Conservation (phyloP, 2,888 invertebrate genomes). For the Calameuta idolon region DNA sequence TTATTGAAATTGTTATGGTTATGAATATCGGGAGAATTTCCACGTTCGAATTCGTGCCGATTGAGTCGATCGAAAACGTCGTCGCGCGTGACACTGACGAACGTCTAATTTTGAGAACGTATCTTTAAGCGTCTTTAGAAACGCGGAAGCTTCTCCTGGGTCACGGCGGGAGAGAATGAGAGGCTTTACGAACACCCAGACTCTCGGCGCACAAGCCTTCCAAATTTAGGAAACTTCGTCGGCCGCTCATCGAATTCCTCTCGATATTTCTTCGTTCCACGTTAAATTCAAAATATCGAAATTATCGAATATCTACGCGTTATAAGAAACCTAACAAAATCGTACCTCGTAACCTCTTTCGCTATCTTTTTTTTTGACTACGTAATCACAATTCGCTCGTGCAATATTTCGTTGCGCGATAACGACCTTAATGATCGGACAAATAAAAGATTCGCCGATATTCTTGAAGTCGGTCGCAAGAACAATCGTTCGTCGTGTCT, state of each 20-base stretch:
- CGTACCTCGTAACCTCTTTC: neutral
- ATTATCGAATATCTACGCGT: too few relatives aligned
- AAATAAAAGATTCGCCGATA: neutral
- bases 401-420: neutral
- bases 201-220: neutral
- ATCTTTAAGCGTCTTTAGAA: neutral
- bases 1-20: neutral
- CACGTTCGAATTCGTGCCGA: neutral
- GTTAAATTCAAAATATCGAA: neutral
- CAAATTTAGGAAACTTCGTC: neutral
- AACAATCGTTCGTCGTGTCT: neutral
- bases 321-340: too few relatives aligned
- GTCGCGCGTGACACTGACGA: constrained; percentile 7
- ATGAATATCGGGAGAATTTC: neutral
- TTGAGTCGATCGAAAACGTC: neutral
- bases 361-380: neutral
- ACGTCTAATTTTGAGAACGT: constrained; percentile 7
- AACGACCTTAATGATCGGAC: neutral
- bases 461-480: neutral
- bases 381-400: neutral
- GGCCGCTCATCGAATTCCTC: neutral
- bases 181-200: neutral
- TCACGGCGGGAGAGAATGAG: neutral
- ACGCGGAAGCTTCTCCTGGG: neutral
- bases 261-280: neutral